These are phyloP conservation scores for Zaprionus ornatus DNA, from an alignment of 1,140 invertebrate genomes.

Conservation along the genomic window DNA sequence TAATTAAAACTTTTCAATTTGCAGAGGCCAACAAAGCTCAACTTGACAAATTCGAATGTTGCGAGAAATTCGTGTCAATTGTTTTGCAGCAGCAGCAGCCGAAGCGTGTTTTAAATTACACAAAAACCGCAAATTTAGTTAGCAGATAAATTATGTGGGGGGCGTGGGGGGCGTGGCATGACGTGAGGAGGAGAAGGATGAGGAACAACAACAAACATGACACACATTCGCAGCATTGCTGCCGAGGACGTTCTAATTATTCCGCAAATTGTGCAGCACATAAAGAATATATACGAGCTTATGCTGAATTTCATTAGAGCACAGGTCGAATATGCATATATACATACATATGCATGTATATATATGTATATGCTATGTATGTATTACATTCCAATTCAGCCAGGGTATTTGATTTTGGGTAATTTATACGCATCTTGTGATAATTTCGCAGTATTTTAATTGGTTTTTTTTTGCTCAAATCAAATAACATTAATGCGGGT, in stretches of 20 bases:
- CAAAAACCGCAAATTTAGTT: constrained; percentile 70
- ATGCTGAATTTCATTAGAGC: constrained; percentile 44
- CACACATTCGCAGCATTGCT: constrained; percentile 41
- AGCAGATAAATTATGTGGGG: constrained; percentile 61
- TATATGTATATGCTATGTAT: neutral
- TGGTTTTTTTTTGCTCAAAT: constrained; percentile 41
- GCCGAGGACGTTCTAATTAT: constrained; percentile 5
- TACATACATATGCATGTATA: neutral
- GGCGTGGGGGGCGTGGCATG: neutral
- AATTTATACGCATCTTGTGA: constrained; percentile 34
- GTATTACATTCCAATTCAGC: neutral
- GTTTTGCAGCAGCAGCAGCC: constrained; percentile 17
- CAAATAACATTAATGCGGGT: constrained; percentile 51
- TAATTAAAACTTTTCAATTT: constrained; percentile 72
- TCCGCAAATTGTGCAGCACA: neutral
- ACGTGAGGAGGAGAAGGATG: neutral
- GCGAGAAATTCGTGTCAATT: constrained; percentile 65
- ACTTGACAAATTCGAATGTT: constrained; percentile 36
- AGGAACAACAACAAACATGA: constrained; percentile 16
- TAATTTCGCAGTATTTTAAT: constrained; percentile 12
- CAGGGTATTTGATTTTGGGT: constrained; percentile 4
- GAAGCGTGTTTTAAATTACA: constrained; percentile 47
- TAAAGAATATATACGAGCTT: neutral
- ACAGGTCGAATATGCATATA: neutral
- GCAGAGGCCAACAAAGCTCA: constrained; percentile 24